Conservation (phyloP, 2,888 invertebrate genomes). For the Drosophila kokeensis region DNA sequence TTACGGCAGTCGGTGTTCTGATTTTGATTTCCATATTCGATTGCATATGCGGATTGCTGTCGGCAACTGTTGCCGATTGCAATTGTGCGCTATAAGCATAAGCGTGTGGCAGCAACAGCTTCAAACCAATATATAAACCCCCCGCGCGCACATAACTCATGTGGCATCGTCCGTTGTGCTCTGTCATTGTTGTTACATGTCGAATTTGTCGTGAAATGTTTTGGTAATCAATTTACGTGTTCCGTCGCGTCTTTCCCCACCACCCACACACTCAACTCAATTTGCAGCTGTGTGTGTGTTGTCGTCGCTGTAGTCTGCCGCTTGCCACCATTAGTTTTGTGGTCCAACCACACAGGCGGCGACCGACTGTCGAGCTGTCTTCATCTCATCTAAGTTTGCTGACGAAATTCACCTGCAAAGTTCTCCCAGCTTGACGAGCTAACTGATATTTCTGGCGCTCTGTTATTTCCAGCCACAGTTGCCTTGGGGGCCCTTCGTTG, state of each 20-base stretch:
- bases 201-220: conserved; percentile 79
- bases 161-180: conserved; percentile 18
- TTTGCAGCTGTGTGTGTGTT: conserved; percentile 2
- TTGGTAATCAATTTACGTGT: conserved; percentile 76
- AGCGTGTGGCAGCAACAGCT: conserved; percentile 11
- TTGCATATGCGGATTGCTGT: conserved; percentile 47
- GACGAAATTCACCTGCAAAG: conserved; percentile 63
- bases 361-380: conserved; percentile 32
- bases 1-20: not conserved
- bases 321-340: conserved; percentile 45
- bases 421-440: conserved; percentile 34
- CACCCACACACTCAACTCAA: not conserved
- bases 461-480: conserved; percentile 21
- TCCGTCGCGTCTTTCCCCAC: conserved; percentile 20
- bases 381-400: conserved; percentile 26
- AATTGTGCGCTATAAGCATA: conserved; percentile 17
- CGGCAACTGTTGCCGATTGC: conserved; percentile 60
- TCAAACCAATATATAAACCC: not conserved
- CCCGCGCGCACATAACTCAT: not conserved
- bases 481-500: conserved; percentile 19
- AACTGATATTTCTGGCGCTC: conserved; percentile 30
- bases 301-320: not conserved
- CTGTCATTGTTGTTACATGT: conserved; percentile 69
- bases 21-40: conserved; percentile 24
- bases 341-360: conserved; percentile 32